Percentiles rank a stretch among this genome's conserved stretches.
phyloP scores from a whole-genome alignment of 2,797 vertebrate genomes.

The Mionectes olivaceus region DNA sequence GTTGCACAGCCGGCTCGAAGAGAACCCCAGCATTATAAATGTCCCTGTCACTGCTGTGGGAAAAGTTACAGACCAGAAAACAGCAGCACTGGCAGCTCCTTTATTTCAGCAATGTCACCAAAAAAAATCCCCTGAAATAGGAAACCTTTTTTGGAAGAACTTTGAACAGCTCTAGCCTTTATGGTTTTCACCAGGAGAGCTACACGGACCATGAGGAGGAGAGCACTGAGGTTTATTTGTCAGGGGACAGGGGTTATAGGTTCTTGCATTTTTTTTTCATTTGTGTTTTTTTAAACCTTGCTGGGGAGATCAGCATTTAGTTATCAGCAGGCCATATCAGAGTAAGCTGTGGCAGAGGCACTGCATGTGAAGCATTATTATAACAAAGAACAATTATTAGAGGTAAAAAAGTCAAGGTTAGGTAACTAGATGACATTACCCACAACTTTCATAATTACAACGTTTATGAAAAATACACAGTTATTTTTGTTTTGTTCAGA shows the following conservation, averaged over 20 bases:
- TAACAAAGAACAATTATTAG: not conserved
- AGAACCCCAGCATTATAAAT: not conserved
- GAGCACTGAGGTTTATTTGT: not conserved
- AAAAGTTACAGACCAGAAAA: not conserved
- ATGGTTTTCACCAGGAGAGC: not conserved
- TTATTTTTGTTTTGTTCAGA: not conserved
- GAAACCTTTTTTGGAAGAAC: not conserved
- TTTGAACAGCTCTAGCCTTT: not conserved
- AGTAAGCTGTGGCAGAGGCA: not conserved
- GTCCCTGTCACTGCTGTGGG: not conserved
- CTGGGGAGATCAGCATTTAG: not conserved
- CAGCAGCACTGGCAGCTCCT: not conserved
- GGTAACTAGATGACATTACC: not conserved
- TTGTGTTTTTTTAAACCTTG: not conserved
- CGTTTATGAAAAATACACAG: not conserved
- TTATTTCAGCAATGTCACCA: not conserved
- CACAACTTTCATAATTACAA: not conserved
- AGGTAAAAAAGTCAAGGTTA: not conserved
- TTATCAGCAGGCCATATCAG: not conserved
- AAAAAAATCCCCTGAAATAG: not conserved
- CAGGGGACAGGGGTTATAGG: not conserved
- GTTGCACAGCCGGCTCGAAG: accelerated
- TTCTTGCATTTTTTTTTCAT: not conserved
- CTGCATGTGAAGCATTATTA: not conserved
- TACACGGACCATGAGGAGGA: not conserved